Evolutionary conservation across 2,888 invertebrate species (phyloP), one percentile per base, ranked within the genome.

Genomic region (Phaonia tiefii): DNA sequence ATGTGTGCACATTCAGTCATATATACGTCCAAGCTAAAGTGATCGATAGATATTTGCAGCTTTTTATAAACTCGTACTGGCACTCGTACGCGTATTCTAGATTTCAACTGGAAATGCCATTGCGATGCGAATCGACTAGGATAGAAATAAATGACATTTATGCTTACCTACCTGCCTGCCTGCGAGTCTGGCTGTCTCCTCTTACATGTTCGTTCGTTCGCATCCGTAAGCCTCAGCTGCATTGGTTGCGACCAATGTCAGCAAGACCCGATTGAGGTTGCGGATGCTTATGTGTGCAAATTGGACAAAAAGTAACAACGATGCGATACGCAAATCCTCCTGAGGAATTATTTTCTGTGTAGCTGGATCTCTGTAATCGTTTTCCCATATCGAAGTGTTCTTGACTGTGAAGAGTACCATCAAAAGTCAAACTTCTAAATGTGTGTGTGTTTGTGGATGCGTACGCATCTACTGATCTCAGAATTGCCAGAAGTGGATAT

Each of bases 71-170:
- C 15, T 15, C 37, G 31, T 39, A 37, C 39, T 17, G 10, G 20
- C 60, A 39, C 7, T n/a, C 25, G 56, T 26, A 26, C 56, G 56
- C 15, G 63, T 63, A 63, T 63, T 63, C 63, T 63, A 63, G 63
- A 63, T 63, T 63, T 63, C 63, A 63, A 42, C 63, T 63, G 20
- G 42, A 63, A 63, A 63, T 63, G 63, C 63, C 63, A 63, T 63
- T 42, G 42, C 63, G 13, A 63, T 60, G 37, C 60, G 60, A 60
- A 60, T 63, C 20, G 63, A 63, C 63, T 63, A 22, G 20, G 42
- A 42, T 39, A 37, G 22, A 63, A 63, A 63, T 63, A 42, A 63
- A 42, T 42, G 63, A 42, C 63, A 63, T 60, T 60, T 60, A 63
- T 63, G 63, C 39, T 37, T 60, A 37, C 39, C 31, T 58, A 31